Percentiles rank a stretch among this genome's conserved stretches.
Conservation (phyloP, 2,888 invertebrate genomes). For the Cenopis cana region DNA sequence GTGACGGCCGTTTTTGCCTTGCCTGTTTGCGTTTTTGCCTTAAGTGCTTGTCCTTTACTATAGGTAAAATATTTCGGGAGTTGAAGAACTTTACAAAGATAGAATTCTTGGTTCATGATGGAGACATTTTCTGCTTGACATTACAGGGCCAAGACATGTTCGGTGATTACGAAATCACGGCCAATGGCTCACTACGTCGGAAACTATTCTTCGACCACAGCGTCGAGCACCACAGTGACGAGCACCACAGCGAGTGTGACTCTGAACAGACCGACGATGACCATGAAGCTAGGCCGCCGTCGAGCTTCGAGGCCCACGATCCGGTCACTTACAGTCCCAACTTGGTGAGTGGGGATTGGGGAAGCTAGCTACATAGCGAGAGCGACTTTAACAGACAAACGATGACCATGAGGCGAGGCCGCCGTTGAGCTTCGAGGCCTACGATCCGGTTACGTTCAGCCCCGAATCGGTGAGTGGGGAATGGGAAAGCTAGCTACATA, state of each 20-base stretch:
- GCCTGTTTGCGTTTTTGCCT: too few relatives aligned
- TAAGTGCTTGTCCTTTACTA: too few relatives aligned
- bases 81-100: too few relatives aligned
- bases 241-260: slow-evolving; percentile 65
- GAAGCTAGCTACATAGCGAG: background rate
- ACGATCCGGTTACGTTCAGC: background rate
- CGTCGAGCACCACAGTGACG: slow-evolving; percentile 73
- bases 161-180: slow-evolving; percentile 77
- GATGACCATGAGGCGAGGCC: background rate
- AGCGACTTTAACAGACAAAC: background rate
- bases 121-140: background rate
- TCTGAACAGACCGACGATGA: slow-evolving; percentile 80
- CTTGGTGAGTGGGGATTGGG: slow-evolving; percentile 61
- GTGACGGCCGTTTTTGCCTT: too few relatives aligned
- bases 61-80: too few relatives aligned
- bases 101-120: too few relatives aligned
- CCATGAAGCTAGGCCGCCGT: slow-evolving; percentile 64
- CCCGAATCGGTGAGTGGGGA: slow-evolving; percentile 45
- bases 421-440: background rate
- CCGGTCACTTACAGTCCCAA: slow-evolving; percentile 76
- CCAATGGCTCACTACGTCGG: slow-evolving; percentile 75
- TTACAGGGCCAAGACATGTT: slow-evolving; percentile 73
- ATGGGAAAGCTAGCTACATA: slow-evolving; percentile 54
- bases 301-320: slow-evolving; percentile 69
- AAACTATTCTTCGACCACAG: slow-evolving; percentile 77